A percentile compares a stretch with the other conserved stretches of the same genome.
These are phyloP conservation scores for Phyllotreta striolata DNA, from an alignment of 2,888 invertebrate species.

Conservation along the genomic window DNA sequence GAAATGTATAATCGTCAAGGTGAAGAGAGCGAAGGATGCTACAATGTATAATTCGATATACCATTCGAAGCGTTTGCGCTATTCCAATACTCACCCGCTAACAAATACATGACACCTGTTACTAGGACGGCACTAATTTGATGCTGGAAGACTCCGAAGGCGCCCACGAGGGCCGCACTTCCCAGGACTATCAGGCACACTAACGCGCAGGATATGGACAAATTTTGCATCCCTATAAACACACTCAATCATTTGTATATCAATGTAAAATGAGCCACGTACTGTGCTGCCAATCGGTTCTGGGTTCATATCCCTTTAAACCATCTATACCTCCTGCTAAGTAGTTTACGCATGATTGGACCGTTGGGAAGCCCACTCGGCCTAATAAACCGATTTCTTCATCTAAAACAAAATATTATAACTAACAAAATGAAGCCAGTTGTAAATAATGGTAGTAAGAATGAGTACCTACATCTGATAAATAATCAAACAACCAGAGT, in stretches of 20 bases:
- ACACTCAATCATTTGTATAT: background rate
- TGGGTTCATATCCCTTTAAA: constrained; percentile 72
- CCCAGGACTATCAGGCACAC: constrained; percentile 90
- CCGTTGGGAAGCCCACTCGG: constrained; percentile 72
- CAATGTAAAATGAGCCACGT: constrained; percentile 59
- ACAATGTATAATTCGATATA: constrained; percentile 48
- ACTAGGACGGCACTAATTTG: constrained; percentile 94
- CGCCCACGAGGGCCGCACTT: constrained; percentile 86
- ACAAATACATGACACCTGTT: constrained; percentile 92
- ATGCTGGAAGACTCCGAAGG: constrained; percentile 87
- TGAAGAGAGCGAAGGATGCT: constrained; percentile 92
- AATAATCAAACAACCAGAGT: too few relatives aligned
- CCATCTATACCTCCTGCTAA: constrained; percentile 74
- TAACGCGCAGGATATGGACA: constrained; percentile 92
- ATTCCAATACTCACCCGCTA: constrained; percentile 75
- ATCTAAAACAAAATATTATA: constrained; percentile 63
- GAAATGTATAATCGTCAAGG: constrained; percentile 91
- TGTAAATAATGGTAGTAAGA: too few relatives aligned
- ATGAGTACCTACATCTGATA: too few relatives aligned
- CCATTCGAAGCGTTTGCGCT: too few relatives aligned
- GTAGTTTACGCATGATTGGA: constrained; percentile 80
- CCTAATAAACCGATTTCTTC: constrained; percentile 75
- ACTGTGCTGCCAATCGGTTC: constrained; percentile 84
- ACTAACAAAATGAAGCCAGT: background rate
- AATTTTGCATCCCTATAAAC: constrained; percentile 88